phyloP scores from a whole-genome alignment of 1,140 invertebrate species.

The Oedothorax gibbosus region DNA sequence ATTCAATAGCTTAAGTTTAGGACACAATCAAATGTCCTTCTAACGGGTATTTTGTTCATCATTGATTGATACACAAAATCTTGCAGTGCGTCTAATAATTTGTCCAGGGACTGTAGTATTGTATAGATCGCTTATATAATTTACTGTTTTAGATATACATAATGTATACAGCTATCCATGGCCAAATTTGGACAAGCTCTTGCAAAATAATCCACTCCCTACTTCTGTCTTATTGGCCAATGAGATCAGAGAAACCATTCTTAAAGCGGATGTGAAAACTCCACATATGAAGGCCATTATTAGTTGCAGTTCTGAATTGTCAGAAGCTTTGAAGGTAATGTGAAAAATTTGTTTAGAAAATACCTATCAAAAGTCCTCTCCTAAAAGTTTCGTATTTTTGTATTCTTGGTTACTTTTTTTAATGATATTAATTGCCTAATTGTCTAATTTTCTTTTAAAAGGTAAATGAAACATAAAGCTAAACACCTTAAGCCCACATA shows the following conservation, averaged over 20 bases:
- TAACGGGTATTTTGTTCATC: too few relatives aligned
- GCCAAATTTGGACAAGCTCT: neutral
- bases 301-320: conserved; percentile 3
- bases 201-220: conserved; percentile 1
- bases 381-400: neutral
- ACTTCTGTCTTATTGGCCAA: neutral
- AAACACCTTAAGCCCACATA: neutral
- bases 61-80: too few relatives aligned
- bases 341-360: neutral
- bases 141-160: neutral
- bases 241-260: conserved; percentile 34
- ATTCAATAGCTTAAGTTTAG: too few relatives aligned
- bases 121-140: too few relatives aligned
- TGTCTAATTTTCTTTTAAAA: neutral
- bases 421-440: neutral
- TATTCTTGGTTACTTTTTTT: neutral
- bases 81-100: too few relatives aligned
- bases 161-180: neutral
- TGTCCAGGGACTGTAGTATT: too few relatives aligned
- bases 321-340: conserved; percentile 21
- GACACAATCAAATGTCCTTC: too few relatives aligned
- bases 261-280: conserved; percentile 32
- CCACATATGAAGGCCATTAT: conserved; percentile 12
- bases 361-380: neutral
- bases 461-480: neutral